Evolutionary conservation across 2,113 vertebrate species (phyloP).

Genomic region (Aleadryas rufinucha): DNA sequence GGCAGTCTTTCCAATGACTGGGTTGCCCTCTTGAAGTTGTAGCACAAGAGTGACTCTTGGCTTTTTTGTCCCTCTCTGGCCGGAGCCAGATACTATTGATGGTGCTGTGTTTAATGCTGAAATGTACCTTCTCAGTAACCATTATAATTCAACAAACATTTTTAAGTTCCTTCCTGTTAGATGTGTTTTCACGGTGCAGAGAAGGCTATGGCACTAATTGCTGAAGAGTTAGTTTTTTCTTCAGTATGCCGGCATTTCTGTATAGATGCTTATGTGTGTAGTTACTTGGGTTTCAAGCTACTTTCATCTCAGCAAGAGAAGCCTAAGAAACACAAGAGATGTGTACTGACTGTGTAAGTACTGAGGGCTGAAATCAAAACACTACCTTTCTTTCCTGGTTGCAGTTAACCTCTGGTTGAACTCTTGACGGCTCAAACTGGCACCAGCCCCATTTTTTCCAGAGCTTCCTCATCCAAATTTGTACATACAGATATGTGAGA

Average conservation of each 20-base stretch:
- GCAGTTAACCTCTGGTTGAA: slow-evolving; percentile 22
- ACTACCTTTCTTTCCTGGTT: not conserved
- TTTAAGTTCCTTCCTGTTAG: not conserved
- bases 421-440: not conserved
- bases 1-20: not conserved
- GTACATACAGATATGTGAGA: not conserved
- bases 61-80: not conserved
- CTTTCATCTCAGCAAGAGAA: not conserved
- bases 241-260: not conserved
- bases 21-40: not conserved
- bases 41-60: not conserved
- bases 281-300: not conserved
- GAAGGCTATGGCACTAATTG: not conserved
- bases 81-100: not conserved
- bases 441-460: not conserved
- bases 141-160: not conserved
- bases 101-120: not conserved
- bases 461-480: not conserved
- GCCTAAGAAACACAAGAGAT: not conserved
- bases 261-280: not conserved
- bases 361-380: not conserved
- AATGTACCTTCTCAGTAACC: not conserved
- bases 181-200: not conserved
- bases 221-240: not conserved
- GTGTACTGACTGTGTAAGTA: not conserved